phyloP scores from a whole-genome alignment of 2,888 invertebrate genomes.

The Coleophora flavipennella region DNA sequence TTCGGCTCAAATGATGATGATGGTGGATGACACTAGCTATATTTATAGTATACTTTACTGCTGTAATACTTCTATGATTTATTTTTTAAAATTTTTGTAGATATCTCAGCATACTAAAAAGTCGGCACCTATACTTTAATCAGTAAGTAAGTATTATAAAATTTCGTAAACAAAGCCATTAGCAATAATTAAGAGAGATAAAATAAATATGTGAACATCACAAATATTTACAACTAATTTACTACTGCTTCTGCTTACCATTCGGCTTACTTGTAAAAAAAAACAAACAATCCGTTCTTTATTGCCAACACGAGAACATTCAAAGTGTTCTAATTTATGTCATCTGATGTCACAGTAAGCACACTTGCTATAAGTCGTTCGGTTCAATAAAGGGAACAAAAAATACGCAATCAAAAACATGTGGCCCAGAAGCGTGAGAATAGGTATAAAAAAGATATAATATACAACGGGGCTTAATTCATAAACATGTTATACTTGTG shows the following conservation, averaged over 20 bases:
- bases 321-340: conserved; percentile 58
- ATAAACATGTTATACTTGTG: conserved; percentile 16
- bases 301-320: conserved; percentile 53
- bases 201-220: too few relatives aligned
- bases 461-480: conserved; percentile 38
- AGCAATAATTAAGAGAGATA: too few relatives aligned
- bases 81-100: too few relatives aligned
- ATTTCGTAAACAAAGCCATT: too few relatives aligned
- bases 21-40: too few relatives aligned
- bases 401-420: conserved; percentile 60
- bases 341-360: conserved; percentile 43
- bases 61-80: too few relatives aligned
- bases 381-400: conserved; percentile 44
- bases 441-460: conserved; percentile 47
- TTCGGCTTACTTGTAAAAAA: conserved; percentile 22
- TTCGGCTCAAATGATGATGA: too few relatives aligned
- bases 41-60: too few relatives aligned
- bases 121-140: too few relatives aligned
- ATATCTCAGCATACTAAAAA: too few relatives aligned
- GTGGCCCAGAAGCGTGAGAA: conserved; percentile 62
- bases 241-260: neutral
- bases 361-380: conserved; percentile 6
- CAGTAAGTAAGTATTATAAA: too few relatives aligned
- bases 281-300: conserved; percentile 57
- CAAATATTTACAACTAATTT: too few relatives aligned